These are phyloP conservation scores for Rhagoletis pomonella DNA, from an alignment of 1,140 invertebrate species.

Conservation along the genomic window DNA sequence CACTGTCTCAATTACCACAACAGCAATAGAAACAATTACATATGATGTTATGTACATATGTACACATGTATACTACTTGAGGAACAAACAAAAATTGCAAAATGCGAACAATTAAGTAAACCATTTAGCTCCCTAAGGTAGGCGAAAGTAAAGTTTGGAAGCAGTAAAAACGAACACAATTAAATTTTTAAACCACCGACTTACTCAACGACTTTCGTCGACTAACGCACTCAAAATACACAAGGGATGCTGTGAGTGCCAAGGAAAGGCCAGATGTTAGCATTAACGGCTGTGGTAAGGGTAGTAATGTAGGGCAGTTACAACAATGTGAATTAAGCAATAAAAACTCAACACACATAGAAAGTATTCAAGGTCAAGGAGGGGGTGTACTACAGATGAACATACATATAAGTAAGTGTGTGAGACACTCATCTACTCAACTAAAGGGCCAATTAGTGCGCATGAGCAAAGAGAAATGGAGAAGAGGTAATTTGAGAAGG, in stretches of 20 bases:
- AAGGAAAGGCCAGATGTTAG: not conserved
- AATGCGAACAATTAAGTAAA: not conserved
- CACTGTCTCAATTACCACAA: conserved; percentile 30
- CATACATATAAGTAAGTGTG: not conserved
- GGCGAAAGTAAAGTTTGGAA: conserved; percentile 37
- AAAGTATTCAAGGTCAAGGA: conserved; percentile 27
- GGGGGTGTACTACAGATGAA: not conserved
- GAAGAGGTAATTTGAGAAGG: not conserved
- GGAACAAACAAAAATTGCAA: not conserved
- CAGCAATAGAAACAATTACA: conserved; percentile 15
- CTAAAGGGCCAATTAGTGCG: not conserved
- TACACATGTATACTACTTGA: not conserved
- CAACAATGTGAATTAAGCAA: not conserved
- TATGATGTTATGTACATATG: not conserved
- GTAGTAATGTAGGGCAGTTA: conserved; percentile 50
- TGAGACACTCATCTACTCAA: conserved; percentile 31
- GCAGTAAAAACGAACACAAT: conserved; percentile 4
- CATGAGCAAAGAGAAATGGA: not conserved
- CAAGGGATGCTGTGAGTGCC: conserved; percentile 26
- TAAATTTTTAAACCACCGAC: not conserved
- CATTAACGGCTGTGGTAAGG: not conserved
- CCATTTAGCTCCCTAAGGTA: conserved; percentile 13
- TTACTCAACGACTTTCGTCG: not conserved
- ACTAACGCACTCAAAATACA: not conserved
- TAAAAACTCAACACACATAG: not conserved